Conservation (phyloP, 2,888 invertebrate species). For the Melanotus villosus region DNA sequence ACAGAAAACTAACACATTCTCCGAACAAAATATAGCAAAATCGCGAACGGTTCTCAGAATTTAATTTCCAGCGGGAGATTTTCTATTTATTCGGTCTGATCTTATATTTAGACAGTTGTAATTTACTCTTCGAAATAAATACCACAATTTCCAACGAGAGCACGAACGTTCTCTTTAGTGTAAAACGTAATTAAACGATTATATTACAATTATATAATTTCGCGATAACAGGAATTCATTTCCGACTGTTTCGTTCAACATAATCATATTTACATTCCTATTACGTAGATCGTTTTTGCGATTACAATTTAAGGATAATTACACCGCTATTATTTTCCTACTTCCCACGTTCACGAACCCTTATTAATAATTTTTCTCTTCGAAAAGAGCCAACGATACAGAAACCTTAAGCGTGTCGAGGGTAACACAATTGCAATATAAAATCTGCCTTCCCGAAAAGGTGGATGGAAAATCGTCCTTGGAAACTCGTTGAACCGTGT, state of each 20-base stretch:
- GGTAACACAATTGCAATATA: too few species aligned
- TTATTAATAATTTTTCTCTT: too few species aligned
- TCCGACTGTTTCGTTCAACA: neutral
- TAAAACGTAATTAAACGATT: slow-evolving; percentile 1
- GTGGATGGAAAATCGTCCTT: too few species aligned
- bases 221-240: neutral
- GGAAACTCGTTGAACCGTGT: too few species aligned
- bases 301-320: too few species aligned
- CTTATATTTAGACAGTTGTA: slow-evolving; percentile 3
- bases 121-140: neutral
- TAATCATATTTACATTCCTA: neutral
- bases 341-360: too few species aligned
- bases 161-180: neutral
- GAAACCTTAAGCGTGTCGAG: too few species aligned
- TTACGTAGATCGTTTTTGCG: neutral
- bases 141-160: neutral
- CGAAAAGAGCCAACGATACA: too few species aligned
- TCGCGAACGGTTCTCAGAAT: neutral
- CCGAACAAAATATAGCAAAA: slow-evolving; percentile 5
- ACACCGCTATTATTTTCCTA: too few species aligned
- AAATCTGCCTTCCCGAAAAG: too few species aligned
- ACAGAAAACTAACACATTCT: slow-evolving; percentile 9
- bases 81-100: neutral
- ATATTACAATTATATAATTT: neutral
- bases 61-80: slow-evolving; percentile 9